Percentiles rank a stretch among this genome's conserved stretches.
phyloP scores from a whole-genome alignment of 1,140 invertebrate species.

The Zaprionus nigranus region DNA sequence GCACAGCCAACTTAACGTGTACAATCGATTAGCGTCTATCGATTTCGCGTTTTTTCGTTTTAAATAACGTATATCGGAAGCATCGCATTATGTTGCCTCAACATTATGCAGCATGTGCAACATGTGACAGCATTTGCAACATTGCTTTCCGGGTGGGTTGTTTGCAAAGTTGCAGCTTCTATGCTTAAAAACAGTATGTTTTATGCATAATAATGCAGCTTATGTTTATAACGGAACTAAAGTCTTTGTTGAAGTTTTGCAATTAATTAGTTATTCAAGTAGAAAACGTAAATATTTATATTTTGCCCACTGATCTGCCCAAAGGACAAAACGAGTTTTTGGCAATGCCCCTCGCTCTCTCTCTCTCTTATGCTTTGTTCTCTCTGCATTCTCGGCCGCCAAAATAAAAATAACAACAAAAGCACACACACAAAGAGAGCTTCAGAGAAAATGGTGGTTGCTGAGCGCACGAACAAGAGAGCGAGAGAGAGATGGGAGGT shows the following conservation, averaged over 20 bases:
- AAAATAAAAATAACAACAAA: conserved; percentile 24
- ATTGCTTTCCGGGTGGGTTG: conserved; percentile 5
- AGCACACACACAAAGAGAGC: conserved; percentile 26
- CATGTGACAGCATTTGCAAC: conserved; percentile 23
- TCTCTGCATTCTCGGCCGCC: conserved; percentile 19
- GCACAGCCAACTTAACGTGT: conserved; percentile 24
- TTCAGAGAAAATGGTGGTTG: conserved; percentile 47
- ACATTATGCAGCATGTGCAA: conserved; percentile 15
- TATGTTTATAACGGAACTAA: neutral
- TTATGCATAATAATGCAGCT: neutral
- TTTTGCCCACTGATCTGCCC: conserved; percentile 16
- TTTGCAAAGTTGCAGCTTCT: conserved; percentile 5
- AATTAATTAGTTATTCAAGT: conserved; percentile 23
- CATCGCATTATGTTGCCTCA: conserved; percentile 11
- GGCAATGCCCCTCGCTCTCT: conserved; percentile 14
- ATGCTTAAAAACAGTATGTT: neutral
- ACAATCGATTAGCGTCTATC: neutral
- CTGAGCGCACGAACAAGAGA: neutral
- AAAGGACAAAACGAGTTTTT: conserved; percentile 24
- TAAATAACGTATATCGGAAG: neutral
- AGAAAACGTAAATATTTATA: conserved; percentile 17
- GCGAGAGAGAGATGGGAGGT: conserved; percentile 14
- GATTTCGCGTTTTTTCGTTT: neutral
- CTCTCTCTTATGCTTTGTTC: conserved; percentile 16
- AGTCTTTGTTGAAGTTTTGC: neutral